Base-by-base conservation (phyloP, 2,797 vertebrate genomes). In the Amblyopsis hoosieri region DNA sequence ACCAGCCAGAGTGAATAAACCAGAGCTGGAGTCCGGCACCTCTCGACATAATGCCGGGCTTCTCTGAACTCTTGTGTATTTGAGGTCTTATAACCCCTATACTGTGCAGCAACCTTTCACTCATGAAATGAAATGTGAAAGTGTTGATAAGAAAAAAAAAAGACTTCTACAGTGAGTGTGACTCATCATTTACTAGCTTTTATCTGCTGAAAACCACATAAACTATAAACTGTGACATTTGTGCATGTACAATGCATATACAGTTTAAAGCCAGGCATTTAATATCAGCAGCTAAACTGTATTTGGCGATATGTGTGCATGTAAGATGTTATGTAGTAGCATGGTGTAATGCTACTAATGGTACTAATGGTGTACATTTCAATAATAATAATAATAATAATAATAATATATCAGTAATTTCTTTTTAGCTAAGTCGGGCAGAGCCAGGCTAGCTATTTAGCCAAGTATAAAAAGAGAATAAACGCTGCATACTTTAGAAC, bases 81-180 rank as follows among this genome's bases (percentile, higher is more conserved):
- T 69, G 62, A 72, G 63, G 72, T 68, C 63, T 64, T 76, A 78
- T 69, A 83, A 84, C 78, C 59, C 67, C 73, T 66, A 74, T 68
- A 71, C 62, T 37, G 65, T 82, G 78, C 65, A 2, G 74, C 67
- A 62, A 74, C 63, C 70, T 75, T 74, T 78, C 47, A 17, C 62
- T 55, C 45, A 12, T 72, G 54, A 83, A 78, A 69, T 12, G 56
- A 72, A 72, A 83, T 77, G 73, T 75, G 64, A 67, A 81, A 75
- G 77, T 87, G 66, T 82, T 84, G 76, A 66, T 57, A 71, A 66
- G 65, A 75, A 85, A 72, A 68, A 70, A 76, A 58, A 73, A 46
- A 5, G 3, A 12, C 45, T 31, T 42, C 23, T 4, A 23, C 23
- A 62, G 60, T 37, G 14, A 29, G 53, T 54, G 62, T 52, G 71